Base-by-base conservation (phyloP, 2,113 vertebrate genomes). In the Syngnathus scovelli region DNA sequence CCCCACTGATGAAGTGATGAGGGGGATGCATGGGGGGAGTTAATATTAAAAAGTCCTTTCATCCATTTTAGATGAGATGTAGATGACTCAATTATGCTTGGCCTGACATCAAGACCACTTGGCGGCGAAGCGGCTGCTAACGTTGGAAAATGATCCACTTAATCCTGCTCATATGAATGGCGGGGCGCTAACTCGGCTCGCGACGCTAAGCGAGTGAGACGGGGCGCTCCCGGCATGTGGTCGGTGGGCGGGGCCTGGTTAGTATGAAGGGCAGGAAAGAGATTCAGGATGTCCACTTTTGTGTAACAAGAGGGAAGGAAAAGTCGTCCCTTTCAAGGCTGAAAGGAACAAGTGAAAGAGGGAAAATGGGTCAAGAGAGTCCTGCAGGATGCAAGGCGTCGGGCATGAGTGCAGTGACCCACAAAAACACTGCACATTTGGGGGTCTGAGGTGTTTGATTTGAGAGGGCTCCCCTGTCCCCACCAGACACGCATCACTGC, bases 81-180 rank as follows among this genome's bases (percentile, higher is more conserved):
- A 88, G 88, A 90, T 87, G 90, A 88, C 81, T 90, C 88, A 91
- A 91, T 92, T 92, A 90, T 86, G 87, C 79, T 74, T 69, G 87
- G 85, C 56, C 64, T 88, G 83, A 86, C 87, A 85, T 61, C 0
- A 19, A 67, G 68, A 81, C 75, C 80, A 83, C 81, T 85, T 77
- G 79, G 79, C 88, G 83, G 82, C 86, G 90, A 76, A 23, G 76
- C 77, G 64, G 78, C 79, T 60, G 83, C 84, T 78, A 79, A 87
- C 68, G 67, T 74, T 71, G 78, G 82, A 86, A 86, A 88, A 80
- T 72, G 74, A 85, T 84, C 83, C 78, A 71, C 81, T 86, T 85
- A 90, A 88, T 86, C 83, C 84, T 71, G 56, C 78, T 74, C 78
- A 83, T 81, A 81, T 77, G 77, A 85, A 82, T 67, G 79, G 72